Percentiles rank a stretch among this genome's conserved stretches.
phyloP scores from a whole-genome alignment of 2,113 vertebrate genomes.

The Macquaria australasica region DNA sequence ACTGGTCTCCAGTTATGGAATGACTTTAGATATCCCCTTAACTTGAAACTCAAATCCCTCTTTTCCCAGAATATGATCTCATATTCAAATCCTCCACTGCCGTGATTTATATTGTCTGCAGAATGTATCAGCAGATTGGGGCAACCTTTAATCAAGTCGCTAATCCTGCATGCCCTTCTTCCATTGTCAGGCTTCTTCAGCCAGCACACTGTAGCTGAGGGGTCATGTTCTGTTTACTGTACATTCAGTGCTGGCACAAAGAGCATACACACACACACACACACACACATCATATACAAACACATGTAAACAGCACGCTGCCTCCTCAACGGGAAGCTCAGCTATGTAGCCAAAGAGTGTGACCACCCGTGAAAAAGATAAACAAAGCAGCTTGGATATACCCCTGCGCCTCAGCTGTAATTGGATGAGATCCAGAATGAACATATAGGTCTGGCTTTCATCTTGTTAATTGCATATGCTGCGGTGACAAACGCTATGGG shows the following conservation, averaged over 20 bases:
- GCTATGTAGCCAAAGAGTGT: conserved; percentile 19
- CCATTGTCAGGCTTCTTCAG: background rate
- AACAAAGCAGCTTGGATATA: conserved; percentile 52
- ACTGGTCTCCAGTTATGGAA: background rate
- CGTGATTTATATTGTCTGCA: background rate
- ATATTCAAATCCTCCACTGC: background rate
- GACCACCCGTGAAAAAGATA: conserved; percentile 35
- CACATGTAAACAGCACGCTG: conserved; percentile 13
- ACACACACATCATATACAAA: conserved; percentile 21
- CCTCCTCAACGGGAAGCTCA: conserved; percentile 19
- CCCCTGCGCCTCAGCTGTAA: conserved; percentile 3
- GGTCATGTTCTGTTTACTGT: conserved; percentile 49
- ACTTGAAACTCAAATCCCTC: background rate
- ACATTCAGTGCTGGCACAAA: conserved; percentile 36
- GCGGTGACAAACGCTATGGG: conserved; percentile 14
- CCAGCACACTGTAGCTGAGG: background rate
- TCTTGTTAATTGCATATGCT: conserved; percentile 44
- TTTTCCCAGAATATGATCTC: background rate
- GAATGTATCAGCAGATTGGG: background rate
- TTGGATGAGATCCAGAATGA: conserved; percentile 50
- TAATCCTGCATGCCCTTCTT: background rate
- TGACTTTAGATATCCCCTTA: background rate
- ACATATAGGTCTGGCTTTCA: conserved; percentile 52
- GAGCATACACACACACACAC: background rate
- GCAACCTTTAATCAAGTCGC: background rate